Conservation (phyloP, 2,797 vertebrate genomes). For the Odontamblyopus rebecca region DNA sequence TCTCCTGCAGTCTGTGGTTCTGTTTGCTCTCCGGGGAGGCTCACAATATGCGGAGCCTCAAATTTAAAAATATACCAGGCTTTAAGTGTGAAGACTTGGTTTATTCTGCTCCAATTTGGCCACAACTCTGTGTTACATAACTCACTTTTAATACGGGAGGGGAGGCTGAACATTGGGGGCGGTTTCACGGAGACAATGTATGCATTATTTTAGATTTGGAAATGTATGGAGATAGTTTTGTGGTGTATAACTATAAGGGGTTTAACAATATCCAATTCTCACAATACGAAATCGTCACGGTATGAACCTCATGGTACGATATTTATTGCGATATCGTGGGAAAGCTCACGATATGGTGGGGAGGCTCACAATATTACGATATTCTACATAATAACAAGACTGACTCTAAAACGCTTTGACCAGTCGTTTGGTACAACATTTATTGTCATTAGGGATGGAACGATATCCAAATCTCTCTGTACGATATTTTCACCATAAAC, state of each 20-base stretch:
- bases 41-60: constrained; percentile 13
- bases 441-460: no score
- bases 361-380: no score
- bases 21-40: constrained; percentile 13
- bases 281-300: no score
- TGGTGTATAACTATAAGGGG: not conserved
- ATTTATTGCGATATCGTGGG: no score
- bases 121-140: not conserved
- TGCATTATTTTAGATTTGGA: not conserved
- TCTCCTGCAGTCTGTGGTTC: constrained; percentile 12
- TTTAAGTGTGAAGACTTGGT: constrained; percentile 9
- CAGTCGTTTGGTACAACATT: no score
- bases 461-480: no score
- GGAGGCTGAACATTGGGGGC: not conserved
- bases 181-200: not conserved
- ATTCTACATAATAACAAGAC: no score
- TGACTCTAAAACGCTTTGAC: no score
- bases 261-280: no score
- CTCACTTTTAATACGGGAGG: not conserved
- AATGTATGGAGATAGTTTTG: not conserved
- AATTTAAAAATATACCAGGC: constrained; percentile 14
- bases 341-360: no score
- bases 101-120: constrained; percentile 7
- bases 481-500: no score
- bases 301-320: no score